Evolutionary conservation across 1,140 invertebrate species (phyloP).

Genomic region (Drosophila elegans): DNA sequence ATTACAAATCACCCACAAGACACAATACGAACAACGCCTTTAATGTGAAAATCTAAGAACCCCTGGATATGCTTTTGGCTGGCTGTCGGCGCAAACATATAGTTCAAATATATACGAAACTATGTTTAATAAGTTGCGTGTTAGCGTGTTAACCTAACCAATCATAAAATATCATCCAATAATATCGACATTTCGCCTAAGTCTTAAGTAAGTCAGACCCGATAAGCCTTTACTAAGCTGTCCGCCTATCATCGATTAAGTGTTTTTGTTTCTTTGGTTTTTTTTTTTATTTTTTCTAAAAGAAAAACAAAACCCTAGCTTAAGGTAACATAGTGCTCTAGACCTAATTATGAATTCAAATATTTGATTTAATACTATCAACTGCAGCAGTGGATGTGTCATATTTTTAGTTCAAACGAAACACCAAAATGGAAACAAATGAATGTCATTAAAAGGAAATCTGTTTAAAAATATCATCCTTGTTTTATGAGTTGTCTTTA

Average conservation of each 20-base stretch:
- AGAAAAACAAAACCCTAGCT: constrained; percentile 56
- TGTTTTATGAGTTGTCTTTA: no score
- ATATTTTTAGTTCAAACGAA: constrained; percentile 56
- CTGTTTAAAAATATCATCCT: constrained; percentile 15
- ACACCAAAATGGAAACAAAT: constrained; percentile 54
- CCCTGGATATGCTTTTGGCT: constrained; percentile 1
- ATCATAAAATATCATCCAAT: constrained; percentile 1
- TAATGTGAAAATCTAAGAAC: constrained; percentile 25
- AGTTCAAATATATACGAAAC: constrained; percentile 35
- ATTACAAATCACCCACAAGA: constrained; percentile 5
- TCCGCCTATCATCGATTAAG: constrained; percentile 23
- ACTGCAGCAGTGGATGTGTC: constrained; percentile 38
- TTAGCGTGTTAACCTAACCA: constrained; percentile 7
- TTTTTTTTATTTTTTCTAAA: constrained; percentile 57
- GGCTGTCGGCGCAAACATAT: constrained; percentile 13
- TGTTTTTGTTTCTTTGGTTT: constrained; percentile 37
- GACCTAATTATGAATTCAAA: constrained; percentile 19
- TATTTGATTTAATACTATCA: constrained; percentile 32
- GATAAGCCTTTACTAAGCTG: constrained; percentile 6
- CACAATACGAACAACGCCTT: constrained; percentile 17
- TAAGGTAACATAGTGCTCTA: constrained; percentile 25
- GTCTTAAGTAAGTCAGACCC: constrained; percentile 22
- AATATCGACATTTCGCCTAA: constrained; percentile 19
- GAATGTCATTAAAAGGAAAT: constrained; percentile 45
- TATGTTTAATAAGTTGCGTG: constrained; percentile 7